Base-by-base conservation (phyloP, 2,797 vertebrate species). In the Chelidonichthys spinosus region DNA sequence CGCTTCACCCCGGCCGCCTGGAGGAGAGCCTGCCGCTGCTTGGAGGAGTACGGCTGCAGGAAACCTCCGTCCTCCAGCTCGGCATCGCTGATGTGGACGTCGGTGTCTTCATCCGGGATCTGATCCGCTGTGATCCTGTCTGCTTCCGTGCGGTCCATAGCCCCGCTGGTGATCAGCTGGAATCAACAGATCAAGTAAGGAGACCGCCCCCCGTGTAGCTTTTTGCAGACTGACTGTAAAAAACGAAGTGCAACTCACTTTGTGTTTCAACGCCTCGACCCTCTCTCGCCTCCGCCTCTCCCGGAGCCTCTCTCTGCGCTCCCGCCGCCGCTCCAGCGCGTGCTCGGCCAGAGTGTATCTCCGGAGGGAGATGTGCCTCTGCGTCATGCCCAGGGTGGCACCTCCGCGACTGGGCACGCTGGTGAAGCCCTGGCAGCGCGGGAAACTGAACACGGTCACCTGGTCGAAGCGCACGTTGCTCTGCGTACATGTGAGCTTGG, bases 341-440 rank as follows among this genome's bases (percentile, higher is more conserved):
- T 97, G 96, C 88, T 97, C 96, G 0, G 94, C 92, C 77, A 98
- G 75, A 0, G 96, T 97, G 95, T 95, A 98, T 62, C 87, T 96
- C 35, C 85, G 91, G 62, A 94, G 89, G 78, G 85, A 68, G 71
- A 89, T 94, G 90, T 98, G 97, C 54, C 84, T 92, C 18, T 75
- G 87, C 54, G 84, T 90, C 97, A 98, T 98, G n/a, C 97, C 97
- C 85, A 98, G 91, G 10, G 96, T 97, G 60, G 96, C 96, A n/a
- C 97, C 97, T 0, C 97, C 97, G 0, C 92, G 95, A 78, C 97
- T 96, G 32, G 97, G 96, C 87, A 98, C 96, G 0, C 96, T 96
- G 64, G 93, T 97, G 93, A 98, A 98, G 60, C 97, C 97, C 92
- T 98, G 97, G 90, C 97, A 98, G 80, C 96, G 95, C 0, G 93